phyloP scores from a whole-genome alignment of 2,888 invertebrate species.

The Dolomedes plantarius region DNA sequence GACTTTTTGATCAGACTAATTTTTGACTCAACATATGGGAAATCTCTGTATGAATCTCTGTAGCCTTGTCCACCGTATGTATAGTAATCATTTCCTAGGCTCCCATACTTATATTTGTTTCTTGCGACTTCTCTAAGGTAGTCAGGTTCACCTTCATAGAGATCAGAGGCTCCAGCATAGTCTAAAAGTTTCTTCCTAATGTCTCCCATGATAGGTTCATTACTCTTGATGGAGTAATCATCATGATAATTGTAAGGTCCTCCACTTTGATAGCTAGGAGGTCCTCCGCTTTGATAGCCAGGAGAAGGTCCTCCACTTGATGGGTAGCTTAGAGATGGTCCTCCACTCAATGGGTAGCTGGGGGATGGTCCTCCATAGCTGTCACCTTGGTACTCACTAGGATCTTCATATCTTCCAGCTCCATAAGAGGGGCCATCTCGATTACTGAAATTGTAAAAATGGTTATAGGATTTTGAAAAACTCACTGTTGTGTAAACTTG shows the following conservation, averaged over 20 bases:
- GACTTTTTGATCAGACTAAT: constrained; percentile 33
- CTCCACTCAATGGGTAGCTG: constrained; percentile 15
- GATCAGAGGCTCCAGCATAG: constrained; percentile 57
- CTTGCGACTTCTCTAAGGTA: constrained; percentile 43
- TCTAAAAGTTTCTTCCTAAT: constrained; percentile 59
- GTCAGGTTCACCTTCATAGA: constrained; percentile 60
- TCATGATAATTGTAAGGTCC: constrained; percentile 22
- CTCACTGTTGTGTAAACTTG: no score
- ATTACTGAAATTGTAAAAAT: neutral
- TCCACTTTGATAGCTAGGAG: no score
- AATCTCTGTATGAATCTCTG: constrained; percentile 50
- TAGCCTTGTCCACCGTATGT: constrained; percentile 40
- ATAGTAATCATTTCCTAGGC: constrained; percentile 52
- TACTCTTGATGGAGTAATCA: constrained; percentile 52
- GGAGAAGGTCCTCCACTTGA: constrained; percentile 21
- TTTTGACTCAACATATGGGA: constrained; percentile 59
- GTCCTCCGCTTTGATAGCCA: constrained; percentile 15
- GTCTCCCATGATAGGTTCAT: constrained; percentile 58
- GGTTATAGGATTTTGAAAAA: no score
- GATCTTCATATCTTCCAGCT: constrained; percentile 44
- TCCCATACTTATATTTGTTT: constrained; percentile 56
- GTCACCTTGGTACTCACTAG: constrained; percentile 9
- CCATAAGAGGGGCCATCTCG: constrained; percentile 30
- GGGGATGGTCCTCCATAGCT: constrained; percentile 4
- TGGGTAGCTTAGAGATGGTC: constrained; percentile 6